Evolutionary conservation across 2,797 vertebrate genomes (phyloP), one percentile per base, ranked within the genome.

Genomic region (Crocidura indochinensis): DNA sequence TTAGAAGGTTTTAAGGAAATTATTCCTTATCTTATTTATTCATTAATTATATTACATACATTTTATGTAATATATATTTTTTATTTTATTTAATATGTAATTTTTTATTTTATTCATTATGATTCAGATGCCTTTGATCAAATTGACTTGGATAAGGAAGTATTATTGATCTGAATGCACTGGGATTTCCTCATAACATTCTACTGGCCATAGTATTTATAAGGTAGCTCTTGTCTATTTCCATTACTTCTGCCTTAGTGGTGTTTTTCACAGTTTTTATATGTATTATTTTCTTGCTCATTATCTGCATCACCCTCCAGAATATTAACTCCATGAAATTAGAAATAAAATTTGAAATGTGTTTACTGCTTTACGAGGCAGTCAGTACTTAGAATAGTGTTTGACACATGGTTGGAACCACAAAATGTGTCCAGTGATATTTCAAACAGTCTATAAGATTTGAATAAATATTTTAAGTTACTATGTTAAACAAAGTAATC

Each of bases 291-390:
- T 11, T 89, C 49, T 47, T 44, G 10, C 87, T 79, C 82, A 38
- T 44, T 20, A 53, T 91, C 67, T 87, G 27, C 89, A 29, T 91
- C 11, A 38, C 14, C 22, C 51, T 56, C 17, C 10, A 49, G 68
- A 88, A 84, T 65, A 86, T 49, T 90, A 84, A 44, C 53, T 56
- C 49, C 38, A 60, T 71, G 56, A 91, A 87, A 88, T 87, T 93
- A 88, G 51, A 44, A 44, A 65, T 56, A 46, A 22, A 14, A 12
- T 78, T 76, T 38, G 38, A 38, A 38, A 38, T 38, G 84, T 56
- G 64, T 92, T 78, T 84, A 53, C 31, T 90, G 81, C 11, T 65
- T 49, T 10, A 64, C 2, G 44, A 44, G 51, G 24, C 78, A 65
- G 12, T 4, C n/a, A 47, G 19, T 81, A 44, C 47, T 74, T 71